These are phyloP conservation scores for Miniopterus natalensis DNA, from an alignment of 2,113 vertebrate genomes.

Conservation along the genomic window DNA sequence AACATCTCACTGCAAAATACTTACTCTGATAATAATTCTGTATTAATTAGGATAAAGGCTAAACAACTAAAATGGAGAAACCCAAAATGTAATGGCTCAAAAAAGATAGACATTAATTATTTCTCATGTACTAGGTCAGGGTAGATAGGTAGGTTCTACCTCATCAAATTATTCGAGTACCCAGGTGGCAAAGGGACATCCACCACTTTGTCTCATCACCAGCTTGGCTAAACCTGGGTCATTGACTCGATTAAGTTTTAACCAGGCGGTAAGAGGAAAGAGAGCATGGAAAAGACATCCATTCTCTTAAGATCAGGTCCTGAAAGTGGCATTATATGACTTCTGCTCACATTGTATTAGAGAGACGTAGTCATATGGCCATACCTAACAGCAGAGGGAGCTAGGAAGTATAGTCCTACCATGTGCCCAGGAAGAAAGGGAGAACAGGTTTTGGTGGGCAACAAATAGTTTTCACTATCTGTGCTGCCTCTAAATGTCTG, in stretches of 20 bases:
- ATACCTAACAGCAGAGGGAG: background rate
- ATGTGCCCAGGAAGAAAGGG: background rate
- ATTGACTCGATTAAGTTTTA: conserved; percentile 1
- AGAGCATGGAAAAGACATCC: background rate
- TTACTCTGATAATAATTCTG: background rate
- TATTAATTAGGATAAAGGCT: conserved; percentile 36
- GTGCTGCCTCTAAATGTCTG: conserved; percentile 26
- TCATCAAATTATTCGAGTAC: background rate
- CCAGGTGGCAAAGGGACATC: background rate
- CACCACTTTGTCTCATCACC: background rate
- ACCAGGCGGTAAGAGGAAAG: background rate
- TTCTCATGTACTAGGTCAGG: background rate
- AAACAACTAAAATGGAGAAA: conserved; percentile 1
- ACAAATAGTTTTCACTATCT: background rate
- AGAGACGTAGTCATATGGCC: background rate
- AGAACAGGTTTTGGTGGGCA: background rate
- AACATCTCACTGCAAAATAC: background rate
- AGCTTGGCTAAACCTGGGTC: background rate
- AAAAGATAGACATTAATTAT: background rate
- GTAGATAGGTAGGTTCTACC: background rate
- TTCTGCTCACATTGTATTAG: background rate
- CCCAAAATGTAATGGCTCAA: background rate
- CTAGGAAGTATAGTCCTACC: background rate
- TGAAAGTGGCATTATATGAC: background rate
- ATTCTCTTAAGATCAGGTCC: background rate